Evolutionary conservation across 2,113 vertebrate genomes (phyloP).

Genomic region (Ancistrus triradiatus): DNA sequence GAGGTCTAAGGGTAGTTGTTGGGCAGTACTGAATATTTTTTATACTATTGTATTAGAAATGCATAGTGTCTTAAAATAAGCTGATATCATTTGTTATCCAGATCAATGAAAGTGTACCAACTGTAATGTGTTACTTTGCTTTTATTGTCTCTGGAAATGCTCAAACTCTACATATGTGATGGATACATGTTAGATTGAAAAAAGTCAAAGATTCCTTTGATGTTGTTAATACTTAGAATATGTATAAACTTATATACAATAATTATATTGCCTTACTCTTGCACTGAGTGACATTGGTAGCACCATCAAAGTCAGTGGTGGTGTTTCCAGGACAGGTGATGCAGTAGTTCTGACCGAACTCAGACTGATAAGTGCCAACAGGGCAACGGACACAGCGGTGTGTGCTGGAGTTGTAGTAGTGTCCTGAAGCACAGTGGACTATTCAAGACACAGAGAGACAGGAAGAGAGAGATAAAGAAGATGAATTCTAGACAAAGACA

Average conservation of each 20-base stretch:
- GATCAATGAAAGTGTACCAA: no score
- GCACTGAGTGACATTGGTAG: slow-evolving; percentile 92
- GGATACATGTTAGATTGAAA: no score
- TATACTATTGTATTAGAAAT: no score
- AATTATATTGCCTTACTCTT: slow-evolving; percentile 80
- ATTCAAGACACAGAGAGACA: not conserved
- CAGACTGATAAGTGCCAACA: slow-evolving; percentile 82
- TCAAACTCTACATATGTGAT: no score
- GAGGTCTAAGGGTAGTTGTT: no score
- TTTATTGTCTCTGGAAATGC: no score
- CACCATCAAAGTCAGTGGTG: slow-evolving; percentile 94
- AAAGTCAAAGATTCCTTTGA: no score
- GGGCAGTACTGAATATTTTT: no score
- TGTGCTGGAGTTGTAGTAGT: slow-evolving; percentile 91
- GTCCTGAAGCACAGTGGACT: slow-evolving; percentile 96
- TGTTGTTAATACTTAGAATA: not conserved
- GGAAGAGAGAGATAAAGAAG: slow-evolving; percentile 6
- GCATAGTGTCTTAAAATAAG: no score
- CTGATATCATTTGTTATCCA: no score
- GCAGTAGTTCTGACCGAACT: slow-evolving; percentile 93
- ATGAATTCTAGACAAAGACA: not conserved
- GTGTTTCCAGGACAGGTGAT: slow-evolving; percentile 91
- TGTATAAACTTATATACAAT: no score
- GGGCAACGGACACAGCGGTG: slow-evolving; percentile 92
- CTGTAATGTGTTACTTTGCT: no score